These are phyloP conservation scores for Tetragonisca angustula DNA, from an alignment of 2,888 invertebrate species.

Conservation along the genomic window DNA sequence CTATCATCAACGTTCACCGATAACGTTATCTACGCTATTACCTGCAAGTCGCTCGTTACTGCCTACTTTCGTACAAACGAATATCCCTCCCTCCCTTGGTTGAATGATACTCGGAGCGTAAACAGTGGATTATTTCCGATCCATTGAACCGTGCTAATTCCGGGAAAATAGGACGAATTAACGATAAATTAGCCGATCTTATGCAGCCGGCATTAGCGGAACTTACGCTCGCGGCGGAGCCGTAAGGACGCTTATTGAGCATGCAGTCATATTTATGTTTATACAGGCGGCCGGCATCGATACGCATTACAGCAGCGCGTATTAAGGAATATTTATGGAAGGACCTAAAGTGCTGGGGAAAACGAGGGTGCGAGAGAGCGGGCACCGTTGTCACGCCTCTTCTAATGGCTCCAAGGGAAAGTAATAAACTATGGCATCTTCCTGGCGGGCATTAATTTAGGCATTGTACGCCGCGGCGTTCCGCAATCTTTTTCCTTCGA, in stretches of 20 bases:
- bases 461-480: slow-evolving; percentile 9
- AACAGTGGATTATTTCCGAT: background rate
- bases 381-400: slow-evolving; percentile 45
- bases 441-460: slow-evolving; percentile 27
- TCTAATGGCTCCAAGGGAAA: slow-evolving; percentile 60
- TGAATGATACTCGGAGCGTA: background rate
- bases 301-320: slow-evolving; percentile 53
- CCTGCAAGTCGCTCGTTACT: background rate
- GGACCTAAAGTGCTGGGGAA: slow-evolving; percentile 46
- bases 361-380: slow-evolving; percentile 4
- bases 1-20: background rate
- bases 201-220: slow-evolving; percentile 47
- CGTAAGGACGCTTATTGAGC: slow-evolving; percentile 43
- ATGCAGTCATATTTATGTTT: slow-evolving; percentile 56
- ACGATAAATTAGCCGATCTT: slow-evolving; percentile 39
- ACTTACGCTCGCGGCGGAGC: slow-evolving; percentile 34
- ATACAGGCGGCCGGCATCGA: slow-evolving; percentile 37
- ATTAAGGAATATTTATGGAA: slow-evolving; percentile 68
- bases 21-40: background rate
- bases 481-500: slow-evolving; percentile 11
- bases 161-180: slow-evolving; percentile 16
- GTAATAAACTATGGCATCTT: slow-evolving; percentile 46
- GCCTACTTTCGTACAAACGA: background rate
- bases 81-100: background rate
- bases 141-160: background rate